Percentiles rank a stretch among this genome's conserved stretches.
These are phyloP conservation scores for Thunnus thynnus DNA, from an alignment of 2,113 vertebrate species.

Conservation along the genomic window DNA sequence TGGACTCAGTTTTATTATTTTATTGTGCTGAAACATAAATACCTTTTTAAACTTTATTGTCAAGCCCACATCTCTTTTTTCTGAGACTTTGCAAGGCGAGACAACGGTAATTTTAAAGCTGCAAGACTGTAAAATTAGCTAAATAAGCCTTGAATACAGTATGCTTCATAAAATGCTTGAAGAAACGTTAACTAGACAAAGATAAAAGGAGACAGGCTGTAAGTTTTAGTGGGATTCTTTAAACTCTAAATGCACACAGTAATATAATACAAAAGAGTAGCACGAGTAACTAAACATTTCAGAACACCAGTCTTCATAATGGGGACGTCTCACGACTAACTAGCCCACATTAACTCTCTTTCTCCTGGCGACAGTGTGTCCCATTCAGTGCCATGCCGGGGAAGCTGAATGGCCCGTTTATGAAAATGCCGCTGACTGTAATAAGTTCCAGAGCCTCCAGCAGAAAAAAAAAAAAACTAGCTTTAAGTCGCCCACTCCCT, in stretches of 20 bases:
- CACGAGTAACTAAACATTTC: slow-evolving; percentile 37
- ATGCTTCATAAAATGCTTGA: not conserved
- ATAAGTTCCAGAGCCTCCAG: slow-evolving; percentile 82
- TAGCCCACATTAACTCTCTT: slow-evolving; percentile 75
- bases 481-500: slow-evolving; percentile 76
- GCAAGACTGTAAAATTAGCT: not conserved
- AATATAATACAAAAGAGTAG: slow-evolving; percentile 21
- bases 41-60: slow-evolving; percentile 8
- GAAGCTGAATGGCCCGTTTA: slow-evolving; percentile 81
- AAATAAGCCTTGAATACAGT: not conserved
- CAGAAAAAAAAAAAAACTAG: slow-evolving; percentile 51
- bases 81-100: not conserved
- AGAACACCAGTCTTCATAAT: slow-evolving; percentile 57
- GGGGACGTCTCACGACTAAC: slow-evolving; percentile 67
- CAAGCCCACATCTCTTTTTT: slow-evolving; percentile 1
- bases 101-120: not conserved
- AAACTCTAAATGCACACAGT: slow-evolving; percentile 16
- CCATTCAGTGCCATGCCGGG: slow-evolving; percentile 72
- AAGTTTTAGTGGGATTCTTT: not conserved
- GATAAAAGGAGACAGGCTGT: not conserved
- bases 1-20: not conserved
- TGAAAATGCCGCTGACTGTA: slow-evolving; percentile 80
- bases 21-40: slow-evolving; percentile 14
- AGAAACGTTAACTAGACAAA: not conserved
- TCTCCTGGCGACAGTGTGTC: slow-evolving; percentile 76